Conservation (phyloP, 2,797 vertebrate species). For the Lophotriccus pileatus region DNA sequence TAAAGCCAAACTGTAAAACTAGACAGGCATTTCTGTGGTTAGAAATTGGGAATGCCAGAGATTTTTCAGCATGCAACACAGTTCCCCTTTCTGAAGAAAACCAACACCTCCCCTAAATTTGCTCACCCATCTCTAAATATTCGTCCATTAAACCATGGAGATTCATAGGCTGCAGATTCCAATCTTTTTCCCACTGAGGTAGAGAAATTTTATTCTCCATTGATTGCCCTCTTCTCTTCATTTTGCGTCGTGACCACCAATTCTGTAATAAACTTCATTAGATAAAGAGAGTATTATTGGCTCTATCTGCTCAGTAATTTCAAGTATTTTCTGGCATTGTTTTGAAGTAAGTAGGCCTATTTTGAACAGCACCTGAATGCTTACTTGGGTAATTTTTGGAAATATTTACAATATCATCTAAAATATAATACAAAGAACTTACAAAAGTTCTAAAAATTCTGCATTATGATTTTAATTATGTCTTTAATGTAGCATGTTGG, state of each 20-base stretch:
- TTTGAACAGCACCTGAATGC: not conserved
- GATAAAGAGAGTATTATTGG: not conserved
- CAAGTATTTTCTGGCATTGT: not conserved
- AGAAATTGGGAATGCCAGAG: not conserved
- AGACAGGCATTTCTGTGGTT: not conserved
- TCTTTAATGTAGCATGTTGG: not conserved
- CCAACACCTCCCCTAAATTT: not conserved
- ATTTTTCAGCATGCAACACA: fast-evolving
- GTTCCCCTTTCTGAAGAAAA: not conserved
- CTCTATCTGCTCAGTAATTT: not conserved
- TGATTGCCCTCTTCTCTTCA: constrained; percentile 86
- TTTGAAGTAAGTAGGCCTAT: not conserved
- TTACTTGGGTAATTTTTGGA: not conserved
- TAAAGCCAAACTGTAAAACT: constrained; percentile 99
- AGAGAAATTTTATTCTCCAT: constrained; percentile 88
- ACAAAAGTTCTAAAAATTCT: not conserved
- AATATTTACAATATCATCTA: not conserved
- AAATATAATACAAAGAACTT: not conserved
- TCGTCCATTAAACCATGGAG: constrained; percentile 96
- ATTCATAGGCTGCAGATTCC: constrained; percentile 99
- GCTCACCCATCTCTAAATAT: constrained; percentile 97
- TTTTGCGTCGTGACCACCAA: constrained; percentile 98
- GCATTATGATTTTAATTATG: not conserved
- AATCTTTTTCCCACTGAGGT: constrained; percentile 98
- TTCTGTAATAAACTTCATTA: constrained; percentile 90